These are phyloP conservation scores for Catocala fraxini DNA, from an alignment of 2,888 invertebrate species.

Conservation along the genomic window DNA sequence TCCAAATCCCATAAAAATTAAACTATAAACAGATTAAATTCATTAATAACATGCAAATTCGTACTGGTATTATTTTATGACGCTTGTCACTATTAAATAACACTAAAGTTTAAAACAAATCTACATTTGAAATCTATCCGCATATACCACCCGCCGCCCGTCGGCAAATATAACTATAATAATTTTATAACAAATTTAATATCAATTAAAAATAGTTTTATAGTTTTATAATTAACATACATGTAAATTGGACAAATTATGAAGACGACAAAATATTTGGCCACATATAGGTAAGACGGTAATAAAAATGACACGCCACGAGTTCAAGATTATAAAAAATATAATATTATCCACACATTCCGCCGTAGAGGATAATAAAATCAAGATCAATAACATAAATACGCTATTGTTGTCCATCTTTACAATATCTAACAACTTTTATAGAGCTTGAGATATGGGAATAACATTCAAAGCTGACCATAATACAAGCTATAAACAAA, in stretches of 20 bases:
- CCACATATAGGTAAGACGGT: conserved; percentile 34
- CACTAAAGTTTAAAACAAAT: neutral
- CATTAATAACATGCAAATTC: conserved; percentile 2
- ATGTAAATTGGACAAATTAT: conserved; percentile 49
- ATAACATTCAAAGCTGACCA: conserved; percentile 83
- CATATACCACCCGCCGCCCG: conserved; percentile 27
- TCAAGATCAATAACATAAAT: conserved; percentile 81
- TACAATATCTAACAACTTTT: conserved; percentile 79
- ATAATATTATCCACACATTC: conserved; percentile 50
- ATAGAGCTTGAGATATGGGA: conserved; percentile 81
- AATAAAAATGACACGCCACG: conserved; percentile 51
- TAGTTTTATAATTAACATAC: conserved; percentile 52
- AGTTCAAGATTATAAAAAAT: conserved; percentile 51
- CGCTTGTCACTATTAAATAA: conserved; percentile 3
- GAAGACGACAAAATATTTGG: conserved; percentile 38
- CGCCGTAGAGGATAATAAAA: conserved; percentile 69
- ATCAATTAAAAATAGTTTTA: conserved; percentile 45
- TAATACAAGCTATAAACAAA: conserved; percentile 87
- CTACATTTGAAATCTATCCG: neutral
- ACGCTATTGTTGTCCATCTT: conserved; percentile 79
- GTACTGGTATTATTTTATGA: conserved; percentile 2
- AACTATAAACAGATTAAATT: neutral
- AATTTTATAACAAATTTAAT: conserved; percentile 36
- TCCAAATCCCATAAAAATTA: neutral
- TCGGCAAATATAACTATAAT: conserved; percentile 37